Evolutionary conservation across 2,888 invertebrate species (phyloP).

Genomic region (Macaria notata): DNA sequence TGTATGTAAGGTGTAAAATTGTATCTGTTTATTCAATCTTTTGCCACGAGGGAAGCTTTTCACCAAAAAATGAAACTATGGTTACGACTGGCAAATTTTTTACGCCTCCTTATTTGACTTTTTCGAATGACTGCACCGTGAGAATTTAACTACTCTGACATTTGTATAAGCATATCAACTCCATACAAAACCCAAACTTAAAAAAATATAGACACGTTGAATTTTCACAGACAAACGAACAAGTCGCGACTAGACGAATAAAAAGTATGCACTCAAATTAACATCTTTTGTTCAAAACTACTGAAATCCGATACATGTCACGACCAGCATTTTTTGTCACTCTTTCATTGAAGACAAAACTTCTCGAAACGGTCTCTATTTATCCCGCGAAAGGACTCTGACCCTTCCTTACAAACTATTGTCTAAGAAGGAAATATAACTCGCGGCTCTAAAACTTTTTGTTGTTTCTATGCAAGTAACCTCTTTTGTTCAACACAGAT

Average conservation of each 20-base stretch:
- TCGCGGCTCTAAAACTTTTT: conserved; percentile 16
- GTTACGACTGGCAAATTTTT: too few species aligned
- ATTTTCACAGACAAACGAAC: conserved; percentile 1
- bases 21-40: too few species aligned
- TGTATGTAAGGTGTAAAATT: too few species aligned
- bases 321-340: conserved; percentile 25
- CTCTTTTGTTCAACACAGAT: conserved; percentile 16
- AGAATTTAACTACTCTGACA: too few species aligned
- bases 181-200: too few species aligned
- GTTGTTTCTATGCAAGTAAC: conserved; percentile 7
- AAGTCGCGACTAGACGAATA: conserved; percentile 3
- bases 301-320: conserved; percentile 25
- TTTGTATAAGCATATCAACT: too few species aligned
- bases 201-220: too few species aligned
- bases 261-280: conserved; percentile 13
- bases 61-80: too few species aligned
- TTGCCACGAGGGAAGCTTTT: too few species aligned
- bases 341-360: conserved; percentile 30
- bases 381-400: conserved; percentile 25
- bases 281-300: conserved; percentile 23
- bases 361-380: conserved; percentile 17
- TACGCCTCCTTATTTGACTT: too few species aligned
- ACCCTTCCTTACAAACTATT: conserved; percentile 28
- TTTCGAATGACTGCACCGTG: too few species aligned
- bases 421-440: conserved; percentile 20